Evolutionary conservation across 2,797 vertebrate species (phyloP), one percentile per base, ranked within the genome.

Genomic region (Gymnoscopelus braueri): DNA sequence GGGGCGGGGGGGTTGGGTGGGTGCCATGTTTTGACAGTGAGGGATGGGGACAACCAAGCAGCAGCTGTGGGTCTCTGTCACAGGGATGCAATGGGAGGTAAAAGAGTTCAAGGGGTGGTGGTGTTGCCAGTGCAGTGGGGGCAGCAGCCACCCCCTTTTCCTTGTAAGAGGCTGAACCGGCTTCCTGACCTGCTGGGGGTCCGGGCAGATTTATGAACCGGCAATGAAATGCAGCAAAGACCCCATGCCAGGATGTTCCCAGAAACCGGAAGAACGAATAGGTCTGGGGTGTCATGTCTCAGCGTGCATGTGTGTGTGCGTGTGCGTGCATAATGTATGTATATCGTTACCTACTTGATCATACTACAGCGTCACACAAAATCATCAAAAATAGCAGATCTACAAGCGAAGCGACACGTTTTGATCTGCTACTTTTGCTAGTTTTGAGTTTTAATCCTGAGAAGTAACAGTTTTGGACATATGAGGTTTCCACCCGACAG

Each of bases 61-160:
- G 87, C 93, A 93, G 92, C 90, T 93, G 92, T 85, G 85, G 81
- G 83, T 82, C 80, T 87, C 84, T 81, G 88, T 92, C 90, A 89
- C 74, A 29, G 71, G 69, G 68, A 74, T 64, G 67, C 66, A 69
- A 39, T 7, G 52, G 70, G 79, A 69, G 72, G 85, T 69, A 76
- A 83, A 62, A 69, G 75, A 68, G 86, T 86, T 88, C 77, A 83
- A 23, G 15, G 76, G 85, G 80, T 79, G 81, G 83, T 3, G 19
- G 73, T 48, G 57, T 72, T 78, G 71, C 73, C 32, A 15, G 12
- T 19, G 12, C 35, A 14, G 5, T 14, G 61, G 24, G 50, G 8
- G 24, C 13, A 69, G 55, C 1, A 39, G 60, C 65, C 48, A 51
- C 13, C 32, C 66, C 71, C 63, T 66, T 70, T 48, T 52, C 15